Conservation (phyloP, 2,888 invertebrate species). For the Yponomeuta plumbellus region DNA sequence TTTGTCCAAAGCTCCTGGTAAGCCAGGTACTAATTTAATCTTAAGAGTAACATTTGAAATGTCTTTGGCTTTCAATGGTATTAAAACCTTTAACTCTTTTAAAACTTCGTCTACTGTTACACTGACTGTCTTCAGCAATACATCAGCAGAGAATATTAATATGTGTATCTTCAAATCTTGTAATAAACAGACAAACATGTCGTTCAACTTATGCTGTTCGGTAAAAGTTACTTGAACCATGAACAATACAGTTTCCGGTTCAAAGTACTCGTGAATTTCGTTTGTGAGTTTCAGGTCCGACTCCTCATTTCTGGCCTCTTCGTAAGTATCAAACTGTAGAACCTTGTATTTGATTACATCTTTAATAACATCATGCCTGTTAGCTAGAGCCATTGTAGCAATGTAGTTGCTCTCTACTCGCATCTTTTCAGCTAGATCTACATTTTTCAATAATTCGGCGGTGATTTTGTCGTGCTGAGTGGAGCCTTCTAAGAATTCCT, state of each 20-base stretch:
- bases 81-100: slow-evolving; percentile 38
- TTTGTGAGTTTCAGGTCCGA: slow-evolving; percentile 41
- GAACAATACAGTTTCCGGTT: slow-evolving; percentile 36
- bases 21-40: slow-evolving; percentile 43
- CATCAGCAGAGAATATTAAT: slow-evolving; percentile 35
- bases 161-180: slow-evolving; percentile 45
- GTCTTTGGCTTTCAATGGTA: slow-evolving; percentile 36
- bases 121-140: slow-evolving; percentile 43
- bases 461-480: slow-evolving; percentile 46
- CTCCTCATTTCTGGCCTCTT: slow-evolving; percentile 41
- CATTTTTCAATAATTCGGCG: slow-evolving; percentile 42
- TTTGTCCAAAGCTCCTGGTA: slow-evolving; percentile 46
- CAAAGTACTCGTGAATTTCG: slow-evolving; percentile 43
- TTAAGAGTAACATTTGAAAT: slow-evolving; percentile 35
- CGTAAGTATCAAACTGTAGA: slow-evolving; percentile 46
- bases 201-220: slow-evolving; percentile 36
- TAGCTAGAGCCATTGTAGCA: slow-evolving; percentile 50
- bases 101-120: slow-evolving; percentile 40
- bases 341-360: slow-evolving; percentile 37
- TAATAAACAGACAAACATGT: slow-evolving; percentile 38
- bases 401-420: slow-evolving; percentile 46
- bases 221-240: slow-evolving; percentile 38
- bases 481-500: slow-evolving; percentile 41
- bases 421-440: slow-evolving; percentile 37
- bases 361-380: slow-evolving; percentile 51